Base-by-base conservation (phyloP, 2,113 vertebrate species). In the Corythaixoides concolor region DNA sequence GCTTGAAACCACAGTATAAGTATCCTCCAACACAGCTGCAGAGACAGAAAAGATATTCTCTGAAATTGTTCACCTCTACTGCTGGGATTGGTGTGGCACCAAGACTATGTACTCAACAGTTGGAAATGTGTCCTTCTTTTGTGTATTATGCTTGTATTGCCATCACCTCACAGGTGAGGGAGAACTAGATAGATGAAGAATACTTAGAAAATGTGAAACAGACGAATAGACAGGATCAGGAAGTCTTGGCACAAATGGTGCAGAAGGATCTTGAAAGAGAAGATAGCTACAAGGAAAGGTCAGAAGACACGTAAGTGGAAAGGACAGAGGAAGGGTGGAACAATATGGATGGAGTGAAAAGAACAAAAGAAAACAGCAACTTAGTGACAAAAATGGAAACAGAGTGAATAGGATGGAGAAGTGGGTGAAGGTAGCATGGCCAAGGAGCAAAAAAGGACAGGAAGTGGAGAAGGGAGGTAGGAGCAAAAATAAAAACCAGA, bases 311-410 rank as follows among this genome's bases (percentile, higher is more conserved):
- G 41, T 39, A 83, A 76, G 12, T 14, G 8, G 23, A 59, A 80
- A 77, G 41, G 60, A 53, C 6, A 93, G 59, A 81, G 70, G 37
- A 18, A 77, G 23, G 15, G 35, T 63, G 33, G 32, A 39, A 47
- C 3, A 3, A 58, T 5, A 35, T 0, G 3, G 39, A 24, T 0
- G 0, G 32, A 15, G 22, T 63, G 28, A 80, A 56, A 76, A 86
- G 41, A 82, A 69, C 8, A 33, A 62, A 62, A 78, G 50, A 17
- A 41, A 69, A 23, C 8, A 83, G 28, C 12, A 37, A 32, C 66
- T n/a, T 47, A 53, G 16, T 5, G 21, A 24, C 22, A 66, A 89
- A 75, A 73, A 78, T 12, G 41, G 60, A 70, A 86, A 88, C 5
- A 58, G 27, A 70, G 12, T 33, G 30, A 89, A 59, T 11, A 19